Percentiles rank a stretch among this genome's conserved stretches.
These are phyloP conservation scores for Karalla daura DNA, from an alignment of 2,797 vertebrate species.

Conservation along the genomic window DNA sequence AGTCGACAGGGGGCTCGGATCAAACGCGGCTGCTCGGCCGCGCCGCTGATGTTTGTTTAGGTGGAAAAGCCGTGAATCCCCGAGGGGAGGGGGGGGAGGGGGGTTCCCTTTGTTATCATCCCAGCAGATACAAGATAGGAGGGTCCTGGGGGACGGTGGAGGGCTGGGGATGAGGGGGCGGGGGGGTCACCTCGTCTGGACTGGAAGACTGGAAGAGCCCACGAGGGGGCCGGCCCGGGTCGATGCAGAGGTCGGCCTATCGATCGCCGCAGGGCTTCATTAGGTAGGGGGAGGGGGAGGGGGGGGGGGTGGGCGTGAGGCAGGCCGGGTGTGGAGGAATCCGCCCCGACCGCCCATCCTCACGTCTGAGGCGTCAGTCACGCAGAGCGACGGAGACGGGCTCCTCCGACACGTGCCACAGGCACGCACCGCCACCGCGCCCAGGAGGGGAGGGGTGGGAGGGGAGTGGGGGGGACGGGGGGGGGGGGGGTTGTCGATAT, in stretches of 20 bases:
- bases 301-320: conserved; percentile 16
- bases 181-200: conserved; percentile 21
- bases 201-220: conserved; percentile 38
- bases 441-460: too few species aligned
- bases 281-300: too few species aligned
- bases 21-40: conserved; percentile 17
- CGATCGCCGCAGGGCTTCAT: conserved; percentile 50
- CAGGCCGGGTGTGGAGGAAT: conserved; percentile 54
- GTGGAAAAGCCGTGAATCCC: conserved; percentile 47
- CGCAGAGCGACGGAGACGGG: too few species aligned
- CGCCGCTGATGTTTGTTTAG: conserved; percentile 50
- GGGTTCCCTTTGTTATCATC: conserved; percentile 49
- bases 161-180: too few species aligned
- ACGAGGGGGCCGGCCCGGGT: conserved; percentile 49
- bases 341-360: conserved; percentile 1
- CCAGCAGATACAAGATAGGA: conserved; percentile 55
- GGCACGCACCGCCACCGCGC: neutral
- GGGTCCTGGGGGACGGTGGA: conserved; percentile 58
- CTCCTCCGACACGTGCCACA: conserved; percentile 20
- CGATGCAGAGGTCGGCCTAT: conserved; percentile 75
- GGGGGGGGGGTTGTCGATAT: conserved; percentile 60
- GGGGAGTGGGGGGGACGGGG: conserved; percentile 1
- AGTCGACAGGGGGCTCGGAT: conserved; percentile 50
- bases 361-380: too few species aligned
- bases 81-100: too few species aligned